Base-by-base conservation (phyloP, 2,113 vertebrate species). In the Apistogramma diplotaenia region DNA sequence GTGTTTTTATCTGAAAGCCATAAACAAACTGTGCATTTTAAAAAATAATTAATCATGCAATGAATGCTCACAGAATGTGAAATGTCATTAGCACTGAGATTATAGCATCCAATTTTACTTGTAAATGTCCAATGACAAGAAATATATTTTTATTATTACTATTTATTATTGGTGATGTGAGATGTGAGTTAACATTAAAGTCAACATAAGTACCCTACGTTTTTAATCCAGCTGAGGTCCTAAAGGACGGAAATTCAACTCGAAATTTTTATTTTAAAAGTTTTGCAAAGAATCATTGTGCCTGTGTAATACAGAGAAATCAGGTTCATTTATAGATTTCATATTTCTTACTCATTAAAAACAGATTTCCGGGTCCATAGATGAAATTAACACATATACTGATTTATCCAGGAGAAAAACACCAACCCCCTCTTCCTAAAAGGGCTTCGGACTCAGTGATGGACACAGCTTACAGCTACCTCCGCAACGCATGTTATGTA, bases 381-480 rank as follows among this genome's bases (percentile, higher is more conserved):
- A 49, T 8, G 40, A 19, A 70, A 19, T 70, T 29, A 46, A 29
- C 19, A 49, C 10, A 16, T 19, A 10, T 70, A 70, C 27, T 29
- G 40, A 46, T 67, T 70, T 25, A 46, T 18, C 27, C 62, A 10
- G 1, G 62, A 70, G 21, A 19, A 70, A 70, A 70, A 12, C 62
- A 12, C 40, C 25, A 23, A 46, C 15, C 25, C 65, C 43, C 40
- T 49, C 43, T 49, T 31, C 12, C 18, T 6, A 70, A 51, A 51
- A 29, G 25, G 25, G 2, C 18, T 70, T 70, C 9, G 23, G 33
- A 56, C 31, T 31, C 79, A 58, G 58, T 61, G 25, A 83, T 21
- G 58, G 37, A 74, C 43, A 15, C 57, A 79, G 21, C 79, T 25
- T 25, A 55, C 33, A 89, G 83, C 76, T 81, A 65, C 29, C 23